Evolutionary conservation across 1,140 invertebrate species (phyloP).

Genomic region (Orius insidiosus): DNA sequence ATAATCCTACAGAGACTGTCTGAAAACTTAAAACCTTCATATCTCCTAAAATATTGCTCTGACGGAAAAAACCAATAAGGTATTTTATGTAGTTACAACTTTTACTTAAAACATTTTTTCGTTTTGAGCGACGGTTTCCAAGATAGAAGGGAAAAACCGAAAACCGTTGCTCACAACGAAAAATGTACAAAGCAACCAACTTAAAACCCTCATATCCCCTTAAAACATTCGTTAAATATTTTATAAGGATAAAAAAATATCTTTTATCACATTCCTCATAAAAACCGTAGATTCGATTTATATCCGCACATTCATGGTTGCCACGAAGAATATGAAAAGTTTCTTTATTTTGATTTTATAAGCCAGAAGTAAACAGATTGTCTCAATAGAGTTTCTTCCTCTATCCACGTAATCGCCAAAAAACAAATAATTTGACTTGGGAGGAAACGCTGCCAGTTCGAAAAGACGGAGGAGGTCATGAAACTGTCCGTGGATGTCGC

Average conservation of each 20-base stretch:
- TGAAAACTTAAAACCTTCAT: too few relatives aligned
- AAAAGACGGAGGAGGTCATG: constrained; percentile 80
- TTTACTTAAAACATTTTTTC: too few relatives aligned
- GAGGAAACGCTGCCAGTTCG: constrained; percentile 91
- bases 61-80: too few relatives aligned
- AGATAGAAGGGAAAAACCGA: too few relatives aligned
- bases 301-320: constrained; percentile 72
- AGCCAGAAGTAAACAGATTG: constrained; percentile 68
- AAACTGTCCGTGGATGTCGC: constrained; percentile 92
- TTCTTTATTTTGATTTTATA: constrained; percentile 92
- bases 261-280: constrained; percentile 68
- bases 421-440: constrained; percentile 89
- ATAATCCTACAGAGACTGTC: too few relatives aligned
- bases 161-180: too few relatives aligned
- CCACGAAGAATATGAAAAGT: constrained; percentile 81
- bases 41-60: too few relatives aligned
- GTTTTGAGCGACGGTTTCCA: too few relatives aligned
- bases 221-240: constrained; percentile 8
- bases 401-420: constrained; percentile 85
- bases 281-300: constrained; percentile 74
- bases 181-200: too few relatives aligned
- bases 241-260: constrained; percentile 51
- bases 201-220: too few relatives aligned
- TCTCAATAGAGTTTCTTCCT: constrained; percentile 71
- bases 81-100: too few relatives aligned